Evolutionary conservation across 2,797 vertebrate species (phyloP).

Genomic region (Poeciliopsis turneri): DNA sequence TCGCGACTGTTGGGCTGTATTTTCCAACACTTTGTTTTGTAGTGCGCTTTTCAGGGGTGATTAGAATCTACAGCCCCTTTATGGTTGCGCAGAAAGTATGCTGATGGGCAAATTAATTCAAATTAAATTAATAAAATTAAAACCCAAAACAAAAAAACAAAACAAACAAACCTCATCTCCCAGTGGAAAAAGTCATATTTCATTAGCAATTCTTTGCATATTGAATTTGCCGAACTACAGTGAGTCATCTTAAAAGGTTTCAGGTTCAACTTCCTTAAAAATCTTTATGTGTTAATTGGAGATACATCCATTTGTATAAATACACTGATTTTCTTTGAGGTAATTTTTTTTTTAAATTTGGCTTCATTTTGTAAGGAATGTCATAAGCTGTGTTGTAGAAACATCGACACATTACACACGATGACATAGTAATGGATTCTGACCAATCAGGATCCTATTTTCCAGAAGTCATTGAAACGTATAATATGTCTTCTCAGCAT

Average conservation of each 20-base stretch:
- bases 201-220: neutral
- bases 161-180: neutral
- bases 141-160: neutral
- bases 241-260: neutral
- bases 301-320: neutral
- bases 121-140: neutral
- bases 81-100: neutral
- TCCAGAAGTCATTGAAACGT: neutral
- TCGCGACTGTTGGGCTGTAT: neutral
- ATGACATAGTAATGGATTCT: neutral
- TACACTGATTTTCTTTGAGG: neutral
- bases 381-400: neutral
- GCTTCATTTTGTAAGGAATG: neutral
- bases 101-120: neutral
- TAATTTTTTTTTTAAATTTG: neutral
- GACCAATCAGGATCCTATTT: neutral
- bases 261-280: neutral
- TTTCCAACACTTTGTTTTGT: neutral
- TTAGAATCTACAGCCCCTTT: neutral
- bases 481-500: neutral
- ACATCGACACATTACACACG: neutral
- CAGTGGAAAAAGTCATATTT: neutral
- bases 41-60: neutral
- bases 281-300: neutral
- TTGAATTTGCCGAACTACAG: neutral